phyloP scores from a whole-genome alignment of 2,888 invertebrate species.

The Cryptus viduatorius region DNA sequence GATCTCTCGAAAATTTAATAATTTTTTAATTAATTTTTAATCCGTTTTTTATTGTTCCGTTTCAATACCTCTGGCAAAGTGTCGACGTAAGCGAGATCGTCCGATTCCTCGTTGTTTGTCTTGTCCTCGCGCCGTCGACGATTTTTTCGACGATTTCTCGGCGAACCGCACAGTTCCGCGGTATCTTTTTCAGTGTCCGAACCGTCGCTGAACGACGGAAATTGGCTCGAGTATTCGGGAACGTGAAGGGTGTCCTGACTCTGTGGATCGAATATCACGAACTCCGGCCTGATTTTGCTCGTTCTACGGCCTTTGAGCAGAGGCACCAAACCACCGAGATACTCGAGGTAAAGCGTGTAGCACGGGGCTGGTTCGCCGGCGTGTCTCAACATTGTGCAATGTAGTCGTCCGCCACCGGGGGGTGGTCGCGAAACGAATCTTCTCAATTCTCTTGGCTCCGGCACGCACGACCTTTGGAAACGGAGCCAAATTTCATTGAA shows the following conservation, averaged over 20 bases:
- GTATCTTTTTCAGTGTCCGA: conserved; percentile 87
- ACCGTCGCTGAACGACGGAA: conserved; percentile 85
- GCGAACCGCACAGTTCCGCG: conserved; percentile 91
- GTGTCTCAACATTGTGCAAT: conserved; percentile 99
- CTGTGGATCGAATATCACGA: conserved; percentile 98
- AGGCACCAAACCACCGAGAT: conserved; percentile 98
- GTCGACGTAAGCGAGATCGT: conserved; percentile 93
- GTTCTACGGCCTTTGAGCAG: conserved; percentile 97
- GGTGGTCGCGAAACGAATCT: conserved; percentile 98
- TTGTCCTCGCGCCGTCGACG: conserved; percentile 86
- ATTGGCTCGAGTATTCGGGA: conserved; percentile 78
- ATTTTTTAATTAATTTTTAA: conserved; percentile 38
- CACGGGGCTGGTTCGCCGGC: conserved; percentile 94
- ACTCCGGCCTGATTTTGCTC: conserved; percentile 98
- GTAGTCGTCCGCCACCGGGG: conserved; percentile 92
- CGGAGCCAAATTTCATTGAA: conserved; percentile 49
- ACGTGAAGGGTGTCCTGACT: conserved; percentile 88
- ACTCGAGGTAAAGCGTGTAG: conserved; percentile 96
- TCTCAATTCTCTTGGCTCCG: conserved; percentile 93
- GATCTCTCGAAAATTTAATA: background rate
- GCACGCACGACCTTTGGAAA: conserved; percentile 94
- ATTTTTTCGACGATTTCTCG: conserved; percentile 90
- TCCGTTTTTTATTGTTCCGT: background rate
- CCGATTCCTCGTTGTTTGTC: conserved; percentile 84
- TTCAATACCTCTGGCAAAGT: conserved; percentile 92